Evolutionary conservation across 2,888 invertebrate species (phyloP).

Genomic region (Drosophila lutescens): DNA sequence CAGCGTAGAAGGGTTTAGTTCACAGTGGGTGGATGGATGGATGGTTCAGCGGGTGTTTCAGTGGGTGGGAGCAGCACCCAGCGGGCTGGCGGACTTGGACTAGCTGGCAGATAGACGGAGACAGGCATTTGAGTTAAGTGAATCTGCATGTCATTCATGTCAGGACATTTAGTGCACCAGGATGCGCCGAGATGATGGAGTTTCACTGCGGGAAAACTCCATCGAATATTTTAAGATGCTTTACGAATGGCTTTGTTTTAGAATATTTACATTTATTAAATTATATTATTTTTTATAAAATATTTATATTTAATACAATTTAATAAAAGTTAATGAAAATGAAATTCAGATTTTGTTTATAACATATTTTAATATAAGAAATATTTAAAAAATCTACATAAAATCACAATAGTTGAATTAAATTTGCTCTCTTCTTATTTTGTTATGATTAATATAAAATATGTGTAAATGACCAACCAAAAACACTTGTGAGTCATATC

Average conservation of each 20-base stretch:
- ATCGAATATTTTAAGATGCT: neutral
- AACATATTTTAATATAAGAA: too few species aligned
- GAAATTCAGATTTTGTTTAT: too few species aligned
- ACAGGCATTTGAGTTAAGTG: constrained; percentile 60
- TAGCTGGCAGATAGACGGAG: constrained; percentile 26
- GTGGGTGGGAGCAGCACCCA: neutral
- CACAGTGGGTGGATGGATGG: neutral
- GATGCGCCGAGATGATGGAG: constrained; percentile 6
- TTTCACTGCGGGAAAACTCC: constrained; percentile 12
- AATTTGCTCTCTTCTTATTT: too few species aligned
- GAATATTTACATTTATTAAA: too few species aligned
- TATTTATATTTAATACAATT: too few species aligned
- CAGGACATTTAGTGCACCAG: constrained; percentile 62
- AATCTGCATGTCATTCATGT: constrained; percentile 72
- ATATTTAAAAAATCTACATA: too few species aligned
- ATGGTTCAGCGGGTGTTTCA: neutral
- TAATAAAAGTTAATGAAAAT: too few species aligned
- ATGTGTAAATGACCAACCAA: too few species aligned
- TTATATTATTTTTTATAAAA: too few species aligned
- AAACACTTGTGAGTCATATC: too few species aligned
- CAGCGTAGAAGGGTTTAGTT: constrained; percentile 13
- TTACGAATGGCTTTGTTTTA: neutral
- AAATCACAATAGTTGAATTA: too few species aligned
- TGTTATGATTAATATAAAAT: too few species aligned
- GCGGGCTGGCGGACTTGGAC: neutral